Percentiles rank a stretch among this genome's conserved stretches.
phyloP scores from a whole-genome alignment of 2,888 invertebrate genomes.

The Epistrophella euchroma region DNA sequence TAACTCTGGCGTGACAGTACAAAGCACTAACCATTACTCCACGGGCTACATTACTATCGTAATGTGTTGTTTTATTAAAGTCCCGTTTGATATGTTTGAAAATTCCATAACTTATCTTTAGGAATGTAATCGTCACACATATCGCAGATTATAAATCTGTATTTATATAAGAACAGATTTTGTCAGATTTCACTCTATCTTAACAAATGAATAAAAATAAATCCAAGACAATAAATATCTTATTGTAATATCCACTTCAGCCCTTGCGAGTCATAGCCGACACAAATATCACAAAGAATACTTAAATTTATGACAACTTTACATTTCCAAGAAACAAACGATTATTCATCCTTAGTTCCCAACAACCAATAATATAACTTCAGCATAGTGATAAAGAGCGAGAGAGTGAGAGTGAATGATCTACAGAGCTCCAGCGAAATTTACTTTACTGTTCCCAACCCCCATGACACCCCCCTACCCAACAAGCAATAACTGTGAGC shows the following conservation, averaged over 20 bases:
- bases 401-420: slow-evolving; percentile 10
- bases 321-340: slow-evolving; percentile 62
- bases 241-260: slow-evolving; percentile 1
- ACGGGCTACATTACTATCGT: no score
- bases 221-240: slow-evolving; percentile 25
- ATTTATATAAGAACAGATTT: no score
- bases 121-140: not conserved
- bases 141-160: not conserved
- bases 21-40: no score
- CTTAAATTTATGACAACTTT: slow-evolving; percentile 63
- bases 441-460: slow-evolving; percentile 22
- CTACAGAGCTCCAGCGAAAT: slow-evolving; percentile 44
- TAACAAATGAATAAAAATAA: slow-evolving; percentile 20
- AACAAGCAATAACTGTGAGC: not conserved
- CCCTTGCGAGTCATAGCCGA: slow-evolving; percentile 67
- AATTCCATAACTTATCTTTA: not conserved
- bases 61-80: no score
- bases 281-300: slow-evolving; percentile 57
- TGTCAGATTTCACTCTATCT: not conserved
- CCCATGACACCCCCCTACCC: not conserved
- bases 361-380: slow-evolving; percentile 50
- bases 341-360: slow-evolving; percentile 69
- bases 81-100: no score
- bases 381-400: slow-evolving; percentile 29
- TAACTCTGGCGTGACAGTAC: no score